Evolutionary conservation across 2,888 invertebrate genomes (phyloP).

Genomic region (Spatulosminthurus flaviceps): DNA sequence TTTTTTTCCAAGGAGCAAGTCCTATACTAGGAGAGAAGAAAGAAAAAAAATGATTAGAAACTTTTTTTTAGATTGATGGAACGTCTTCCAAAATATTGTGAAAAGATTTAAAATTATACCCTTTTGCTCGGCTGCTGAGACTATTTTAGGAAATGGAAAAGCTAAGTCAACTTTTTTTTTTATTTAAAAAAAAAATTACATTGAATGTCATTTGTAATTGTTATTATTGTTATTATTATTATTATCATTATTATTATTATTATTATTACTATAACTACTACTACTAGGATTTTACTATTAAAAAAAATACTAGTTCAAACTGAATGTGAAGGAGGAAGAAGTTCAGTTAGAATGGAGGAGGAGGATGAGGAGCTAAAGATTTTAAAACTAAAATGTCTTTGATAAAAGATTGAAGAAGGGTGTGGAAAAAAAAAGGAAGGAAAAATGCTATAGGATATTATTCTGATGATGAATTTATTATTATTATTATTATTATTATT

Average conservation of each 20-base stretch:
- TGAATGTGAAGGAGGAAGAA: too few relatives aligned
- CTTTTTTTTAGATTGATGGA: neutral
- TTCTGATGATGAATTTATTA: too few relatives aligned
- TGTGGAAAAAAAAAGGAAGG: neutral
- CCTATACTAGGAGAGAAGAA: neutral
- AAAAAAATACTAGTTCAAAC: neutral
- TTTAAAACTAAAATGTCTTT: too few relatives aligned
- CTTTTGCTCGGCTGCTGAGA: conserved; percentile 40
- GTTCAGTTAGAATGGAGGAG: too few relatives aligned
- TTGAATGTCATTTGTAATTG: conserved; percentile 18
- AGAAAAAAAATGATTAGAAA: neutral
- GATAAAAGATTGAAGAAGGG: too few relatives aligned
- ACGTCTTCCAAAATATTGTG: conserved; percentile 32
- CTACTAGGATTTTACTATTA: neutral
- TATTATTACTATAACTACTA: neutral
- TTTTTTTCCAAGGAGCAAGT: neutral
- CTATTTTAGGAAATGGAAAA: conserved; percentile 44
- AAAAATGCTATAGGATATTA: conserved; percentile 3
- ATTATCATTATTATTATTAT: neutral
- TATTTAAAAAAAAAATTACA: conserved; percentile 11
- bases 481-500: conserved; percentile 12
- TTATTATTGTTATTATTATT: conserved; percentile 12
- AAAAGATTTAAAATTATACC: neutral
- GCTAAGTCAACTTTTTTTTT: conserved; percentile 46
- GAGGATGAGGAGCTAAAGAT: too few relatives aligned